phyloP scores from a whole-genome alignment of 53 echinoderm and acorn worm genomes.

The Crossaster papposus region DNA sequence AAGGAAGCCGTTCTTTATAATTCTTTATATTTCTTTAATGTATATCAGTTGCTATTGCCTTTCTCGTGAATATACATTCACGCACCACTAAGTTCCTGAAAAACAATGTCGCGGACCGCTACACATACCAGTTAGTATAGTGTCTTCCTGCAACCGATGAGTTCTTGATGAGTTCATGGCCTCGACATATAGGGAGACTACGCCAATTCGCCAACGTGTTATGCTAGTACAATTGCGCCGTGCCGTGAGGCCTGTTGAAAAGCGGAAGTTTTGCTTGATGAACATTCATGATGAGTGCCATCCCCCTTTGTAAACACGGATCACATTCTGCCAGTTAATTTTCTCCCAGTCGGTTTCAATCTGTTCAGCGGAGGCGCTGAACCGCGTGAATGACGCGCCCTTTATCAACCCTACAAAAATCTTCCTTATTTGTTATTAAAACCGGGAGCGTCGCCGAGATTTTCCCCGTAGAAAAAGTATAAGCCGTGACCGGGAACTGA shows the following conservation, averaged over 20 bases:
- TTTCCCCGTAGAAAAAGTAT: background rate
- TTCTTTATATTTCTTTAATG: too few species aligned
- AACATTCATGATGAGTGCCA: background rate
- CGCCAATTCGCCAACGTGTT: too few species aligned
- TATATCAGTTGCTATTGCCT: too few species aligned
- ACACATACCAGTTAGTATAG: too few species aligned
- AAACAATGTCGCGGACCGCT: too few species aligned
- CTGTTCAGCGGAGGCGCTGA: background rate
- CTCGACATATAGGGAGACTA: too few species aligned
- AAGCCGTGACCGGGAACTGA: conserved; percentile 7
- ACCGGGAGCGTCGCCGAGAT: background rate
- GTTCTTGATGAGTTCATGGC: too few species aligned
- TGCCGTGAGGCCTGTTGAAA: background rate
- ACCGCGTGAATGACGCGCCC: background rate
- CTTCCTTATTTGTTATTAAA: background rate
- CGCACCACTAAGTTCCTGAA: too few species aligned
- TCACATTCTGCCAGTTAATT: background rate
- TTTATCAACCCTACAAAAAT: background rate
- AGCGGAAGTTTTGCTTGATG: background rate
- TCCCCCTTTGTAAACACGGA: background rate
- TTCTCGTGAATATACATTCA: too few species aligned
- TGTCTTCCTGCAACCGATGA: too few species aligned
- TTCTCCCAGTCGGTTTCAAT: background rate
- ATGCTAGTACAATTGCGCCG: background rate
- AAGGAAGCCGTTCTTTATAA: too few species aligned